Conservation (phyloP, 2,888 invertebrate genomes). For the Eristalinus sepulchralis region DNA sequence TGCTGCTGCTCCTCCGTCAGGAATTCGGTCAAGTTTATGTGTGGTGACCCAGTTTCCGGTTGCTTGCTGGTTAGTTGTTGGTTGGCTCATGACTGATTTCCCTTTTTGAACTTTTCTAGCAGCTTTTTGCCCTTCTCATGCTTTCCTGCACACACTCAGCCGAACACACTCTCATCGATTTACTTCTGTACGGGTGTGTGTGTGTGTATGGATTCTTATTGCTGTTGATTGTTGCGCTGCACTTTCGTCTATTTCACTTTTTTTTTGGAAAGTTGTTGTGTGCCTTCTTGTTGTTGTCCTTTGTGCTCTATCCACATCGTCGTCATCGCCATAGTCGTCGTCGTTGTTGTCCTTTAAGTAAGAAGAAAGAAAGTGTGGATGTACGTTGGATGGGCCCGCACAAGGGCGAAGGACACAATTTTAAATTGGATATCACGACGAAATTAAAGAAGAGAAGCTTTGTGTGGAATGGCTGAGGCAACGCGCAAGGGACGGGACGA, state of each 20-base stretch:
- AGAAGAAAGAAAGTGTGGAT: background rate
- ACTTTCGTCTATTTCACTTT: constrained; percentile 4
- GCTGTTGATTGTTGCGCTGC: constrained; percentile 59
- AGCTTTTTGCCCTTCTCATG: constrained; percentile 50
- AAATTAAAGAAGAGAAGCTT: constrained; percentile 3
- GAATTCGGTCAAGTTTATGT: constrained; percentile 72
- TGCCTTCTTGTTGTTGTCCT: background rate
- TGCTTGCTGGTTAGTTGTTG: constrained; percentile 15
- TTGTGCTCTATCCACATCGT: background rate
- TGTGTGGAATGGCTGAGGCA: background rate
- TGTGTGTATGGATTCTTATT: background rate
- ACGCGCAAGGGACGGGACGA: background rate
- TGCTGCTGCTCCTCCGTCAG: constrained; percentile 9
- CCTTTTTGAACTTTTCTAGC: constrained; percentile 41
- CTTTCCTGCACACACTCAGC: constrained; percentile 6
- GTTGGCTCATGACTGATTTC: constrained; percentile 5
- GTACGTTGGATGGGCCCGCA: constrained; percentile 17
- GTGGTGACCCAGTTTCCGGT: constrained; percentile 59
- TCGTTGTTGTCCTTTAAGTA: background rate
- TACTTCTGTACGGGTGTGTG: too few species aligned
- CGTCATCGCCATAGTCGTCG: too few species aligned
- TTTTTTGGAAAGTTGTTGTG: too few species aligned
- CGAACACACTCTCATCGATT: background rate
- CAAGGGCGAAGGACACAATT: constrained; percentile 36
- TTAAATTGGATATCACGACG: constrained; percentile 25